Base-by-base conservation (phyloP, 2,113 vertebrate species). In the Zapus hudsonius region DNA sequence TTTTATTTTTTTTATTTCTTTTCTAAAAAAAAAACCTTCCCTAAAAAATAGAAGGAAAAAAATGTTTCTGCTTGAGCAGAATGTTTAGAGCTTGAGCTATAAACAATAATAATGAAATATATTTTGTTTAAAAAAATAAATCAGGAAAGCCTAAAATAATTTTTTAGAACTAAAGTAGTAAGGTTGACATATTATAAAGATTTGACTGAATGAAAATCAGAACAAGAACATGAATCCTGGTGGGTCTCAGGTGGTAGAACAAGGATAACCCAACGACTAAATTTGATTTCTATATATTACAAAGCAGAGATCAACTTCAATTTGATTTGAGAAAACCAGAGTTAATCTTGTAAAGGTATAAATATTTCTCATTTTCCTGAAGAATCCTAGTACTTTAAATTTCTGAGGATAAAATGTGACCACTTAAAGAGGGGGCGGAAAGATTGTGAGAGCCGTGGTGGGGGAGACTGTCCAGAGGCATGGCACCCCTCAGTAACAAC, bases 271-370 rank as follows among this genome's bases (percentile, higher is more conserved):
- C 75, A 95, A 95, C 90, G 75, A 93, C 66, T 92, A 93, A 92
- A 96, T 93, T 90, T 80, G 86, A 96, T 96, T 96, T 95, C 36
- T 95, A 94, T 93, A 96, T 95, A 95, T 96, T 94, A 93, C 63
- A 94, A 85, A 87, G 31, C 16, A 70, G 78, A 95, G 72, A 96
- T 94, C 74, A 88, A 57, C 66, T 95, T 90, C 88, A 90, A 94
- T 97, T 91, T 95, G 93, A 95, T 92, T 96, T 94, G 85, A 87
- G 86, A 93, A 95, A 93, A 90, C 75, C 27, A 4, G 67, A 92
- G 76, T 76, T 90, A 94, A 96, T 76, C 67, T 83, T 89, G 11
- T 75, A 85, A 59, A 7, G 5, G 10, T 93, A 84, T 92, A 96
- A 96, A 79, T 85, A 83, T 69, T 92, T 23, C 82, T 94, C 95